Evolutionary conservation across 2,113 vertebrate genomes (phyloP).

Genomic region (Romanogobio albipinnatus): DNA sequence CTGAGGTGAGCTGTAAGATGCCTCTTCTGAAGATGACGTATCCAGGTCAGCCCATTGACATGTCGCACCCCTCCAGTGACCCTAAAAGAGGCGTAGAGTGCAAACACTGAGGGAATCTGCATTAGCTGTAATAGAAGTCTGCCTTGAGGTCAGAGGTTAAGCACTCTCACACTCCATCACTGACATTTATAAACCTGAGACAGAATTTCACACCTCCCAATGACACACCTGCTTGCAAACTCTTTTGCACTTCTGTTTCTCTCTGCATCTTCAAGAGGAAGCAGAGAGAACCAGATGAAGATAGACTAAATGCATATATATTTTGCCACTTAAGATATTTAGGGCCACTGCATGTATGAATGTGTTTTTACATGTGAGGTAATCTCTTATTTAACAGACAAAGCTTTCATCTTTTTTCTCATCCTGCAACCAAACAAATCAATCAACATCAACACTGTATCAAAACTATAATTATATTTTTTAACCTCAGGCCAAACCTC

Average conservation of each 20-base stretch:
- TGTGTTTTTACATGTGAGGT: neutral
- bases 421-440: neutral
- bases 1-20: constrained; percentile 5
- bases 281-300: neutral
- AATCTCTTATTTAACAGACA: neutral
- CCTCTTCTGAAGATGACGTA: neutral
- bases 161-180: constrained; percentile 38
- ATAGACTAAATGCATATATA: neutral
- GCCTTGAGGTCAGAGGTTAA: constrained; percentile 45
- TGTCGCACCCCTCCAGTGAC: constrained; percentile 2
- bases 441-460: neutral
- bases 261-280: neutral
- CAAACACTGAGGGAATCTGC: constrained; percentile 32
- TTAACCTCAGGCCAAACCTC: neutral
- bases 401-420: neutral
- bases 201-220: constrained; percentile 39
- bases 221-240: constrained; percentile 7
- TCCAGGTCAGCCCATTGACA: neutral
- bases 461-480: neutral
- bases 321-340: neutral
- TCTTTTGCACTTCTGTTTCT: neutral
- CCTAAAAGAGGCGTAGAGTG: neutral
- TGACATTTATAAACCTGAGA: constrained; percentile 41
- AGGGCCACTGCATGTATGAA: neutral
- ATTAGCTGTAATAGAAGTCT: constrained; percentile 13